These are phyloP conservation scores for Tangara arthus DNA, from an alignment of 2,797 vertebrate genomes.

Conservation along the genomic window DNA sequence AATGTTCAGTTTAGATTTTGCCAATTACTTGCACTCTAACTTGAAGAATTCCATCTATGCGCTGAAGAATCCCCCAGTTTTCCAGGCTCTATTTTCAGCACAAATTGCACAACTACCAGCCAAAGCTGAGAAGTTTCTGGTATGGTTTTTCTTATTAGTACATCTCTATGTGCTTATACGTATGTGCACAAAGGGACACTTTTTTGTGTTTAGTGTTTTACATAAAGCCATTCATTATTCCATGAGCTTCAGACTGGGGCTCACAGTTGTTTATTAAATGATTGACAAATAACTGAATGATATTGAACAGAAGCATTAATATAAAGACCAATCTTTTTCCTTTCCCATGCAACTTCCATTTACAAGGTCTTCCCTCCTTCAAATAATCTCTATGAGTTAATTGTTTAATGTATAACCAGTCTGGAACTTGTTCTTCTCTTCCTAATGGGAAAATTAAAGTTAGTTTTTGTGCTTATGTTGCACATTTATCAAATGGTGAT, in stretches of 20 bases:
- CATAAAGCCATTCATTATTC: neutral
- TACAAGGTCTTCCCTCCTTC: constrained; percentile 50
- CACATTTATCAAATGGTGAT: constrained; percentile 50
- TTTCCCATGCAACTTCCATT: constrained; percentile 52
- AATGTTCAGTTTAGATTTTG: neutral
- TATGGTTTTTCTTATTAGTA: neutral
- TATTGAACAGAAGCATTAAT: neutral
- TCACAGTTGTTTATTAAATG: neutral
- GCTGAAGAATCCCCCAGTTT: neutral
- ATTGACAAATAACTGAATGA: neutral
- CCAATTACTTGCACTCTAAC: neutral
- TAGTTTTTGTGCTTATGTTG: constrained; percentile 53
- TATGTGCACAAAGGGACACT: neutral
- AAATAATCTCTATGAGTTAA: constrained; percentile 56
- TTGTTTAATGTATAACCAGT: constrained; percentile 60
- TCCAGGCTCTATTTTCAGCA: neutral
- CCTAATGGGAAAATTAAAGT: constrained; percentile 53
- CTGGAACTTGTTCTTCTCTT: constrained; percentile 61
- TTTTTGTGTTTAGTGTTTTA: neutral
- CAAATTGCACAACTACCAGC: neutral
- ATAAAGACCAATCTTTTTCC: constrained; percentile 25
- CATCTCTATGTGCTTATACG: neutral
- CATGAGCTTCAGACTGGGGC: neutral
- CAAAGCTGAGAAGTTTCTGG: neutral
- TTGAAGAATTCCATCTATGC: neutral